Evolutionary conservation across 2,888 invertebrate genomes (phyloP), one percentile per base, ranked within the genome.

Genomic region (Eupithecia subumbrata): DNA sequence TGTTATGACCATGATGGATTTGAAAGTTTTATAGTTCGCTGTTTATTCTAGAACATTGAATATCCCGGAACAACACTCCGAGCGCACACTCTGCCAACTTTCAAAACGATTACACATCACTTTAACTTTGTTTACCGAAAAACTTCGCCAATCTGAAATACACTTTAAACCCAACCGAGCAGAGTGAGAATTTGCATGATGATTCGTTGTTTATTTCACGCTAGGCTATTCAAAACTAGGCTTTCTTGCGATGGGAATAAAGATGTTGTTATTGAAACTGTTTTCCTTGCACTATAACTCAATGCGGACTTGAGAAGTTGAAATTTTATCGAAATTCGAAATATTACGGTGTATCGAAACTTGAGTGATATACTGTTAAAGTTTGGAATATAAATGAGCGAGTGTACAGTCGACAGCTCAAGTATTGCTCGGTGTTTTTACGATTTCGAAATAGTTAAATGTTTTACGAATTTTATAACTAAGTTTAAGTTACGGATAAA

Each of bases 281-380:
- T 74, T 78, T 77, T 76, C 71, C 69, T 75, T 80, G 73, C 84
- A 83, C 86, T 84, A 90, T 90, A 89, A 89, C 86, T 89, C 90
- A 89, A 25, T 67, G 71, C 81, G 72, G 85, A 87, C 85, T 89
- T 87, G 89, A 87, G 88, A 89, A 89, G 86, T 90, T 89, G 84
- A 87, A 89, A 89, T 89, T 91, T 89, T 90, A 90, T 87, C 89
- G 88, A 84, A 87, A 89, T 84, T 85, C 85, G 86, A 87, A 90
- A 89, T 89, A 89, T 90, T 88, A 86, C 82, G 73, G 83, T 85
- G 85, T 86, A 87, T 87, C 86, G 84, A 79, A 84, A 87, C 82
- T 85, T 85, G 85, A 85, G 86, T 90, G 89, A 91, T 90, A 88
- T 91, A 91, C 84, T 84, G 87, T 81, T 76, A 76, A 88, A 89